Percentiles rank a stretch among this genome's conserved stretches.
Conservation (phyloP, 2,888 invertebrate species). For the Aphidoletes aphidimyza region DNA sequence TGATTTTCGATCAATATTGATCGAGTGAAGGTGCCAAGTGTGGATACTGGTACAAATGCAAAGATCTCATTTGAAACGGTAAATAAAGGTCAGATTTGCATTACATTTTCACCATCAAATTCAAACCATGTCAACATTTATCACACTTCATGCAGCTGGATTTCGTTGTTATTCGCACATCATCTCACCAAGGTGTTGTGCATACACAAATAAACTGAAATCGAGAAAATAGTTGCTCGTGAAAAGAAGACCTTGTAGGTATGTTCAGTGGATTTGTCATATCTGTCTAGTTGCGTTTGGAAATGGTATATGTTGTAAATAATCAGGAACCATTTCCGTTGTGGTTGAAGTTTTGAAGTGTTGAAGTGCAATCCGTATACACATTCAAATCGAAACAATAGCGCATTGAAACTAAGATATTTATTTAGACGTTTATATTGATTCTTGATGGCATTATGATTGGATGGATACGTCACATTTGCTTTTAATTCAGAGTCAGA, state of each 20-base stretch:
- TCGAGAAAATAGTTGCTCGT: neutral
- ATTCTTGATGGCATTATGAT: slow-evolving; percentile 37
- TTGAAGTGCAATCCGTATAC: neutral
- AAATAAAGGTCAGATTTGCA: too few species aligned
- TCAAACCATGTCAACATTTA: too few species aligned
- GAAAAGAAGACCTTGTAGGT: neutral
- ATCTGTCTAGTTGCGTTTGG: neutral
- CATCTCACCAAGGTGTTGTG: too few species aligned
- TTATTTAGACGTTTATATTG: slow-evolving; percentile 32
- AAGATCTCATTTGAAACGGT: too few species aligned
- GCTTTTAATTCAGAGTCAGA: slow-evolving; percentile 36
- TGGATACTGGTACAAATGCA: too few species aligned
- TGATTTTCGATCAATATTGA: too few species aligned
- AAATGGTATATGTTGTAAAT: slow-evolving; percentile 1
- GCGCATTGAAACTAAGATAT: neutral
- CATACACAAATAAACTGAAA: too few species aligned
- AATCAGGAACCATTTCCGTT: slow-evolving; percentile 10
- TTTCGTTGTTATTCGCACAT: too few species aligned
- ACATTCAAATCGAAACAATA: neutral
- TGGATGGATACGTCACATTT: neutral
- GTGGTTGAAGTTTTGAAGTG: neutral
- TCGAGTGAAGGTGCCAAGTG: too few species aligned
- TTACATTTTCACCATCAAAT: too few species aligned
- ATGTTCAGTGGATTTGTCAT: slow-evolving; percentile 11
- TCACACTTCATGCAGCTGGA: too few species aligned